Conservation (phyloP, 2,797 vertebrate species). For the Gobio occitaniae region DNA sequence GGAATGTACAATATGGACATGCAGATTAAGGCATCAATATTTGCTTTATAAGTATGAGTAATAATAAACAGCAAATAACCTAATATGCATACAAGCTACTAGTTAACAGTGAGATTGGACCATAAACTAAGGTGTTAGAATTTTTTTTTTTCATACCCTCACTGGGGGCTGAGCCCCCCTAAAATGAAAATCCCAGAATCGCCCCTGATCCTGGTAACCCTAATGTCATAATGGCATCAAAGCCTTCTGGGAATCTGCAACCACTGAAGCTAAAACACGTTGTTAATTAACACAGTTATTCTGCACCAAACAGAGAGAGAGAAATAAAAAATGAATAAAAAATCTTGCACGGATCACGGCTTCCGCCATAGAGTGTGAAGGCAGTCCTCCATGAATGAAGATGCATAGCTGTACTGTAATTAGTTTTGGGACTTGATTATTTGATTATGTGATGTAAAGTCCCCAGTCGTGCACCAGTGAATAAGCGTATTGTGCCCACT, state of each 20-base stretch:
- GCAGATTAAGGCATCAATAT: too few species aligned
- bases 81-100: too few species aligned
- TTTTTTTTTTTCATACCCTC: too few species aligned
- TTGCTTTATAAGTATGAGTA: too few species aligned
- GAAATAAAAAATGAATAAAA: constrained; percentile 3
- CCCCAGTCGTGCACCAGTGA: constrained; percentile 32
- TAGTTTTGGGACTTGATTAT: constrained; percentile 51
- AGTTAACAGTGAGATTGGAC: too few species aligned
- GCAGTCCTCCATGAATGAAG: constrained; percentile 41
- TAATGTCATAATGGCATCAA: not conserved
- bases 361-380: constrained; percentile 38
- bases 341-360: constrained; percentile 42
- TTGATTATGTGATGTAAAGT: constrained; percentile 49
- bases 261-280: constrained; percentile 40
- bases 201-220: not conserved
- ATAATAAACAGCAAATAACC: too few species aligned
- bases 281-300: constrained; percentile 57
- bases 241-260: constrained; percentile 38
- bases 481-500: constrained; percentile 42
- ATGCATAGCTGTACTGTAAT: constrained; percentile 45
- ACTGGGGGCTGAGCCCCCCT: too few species aligned
- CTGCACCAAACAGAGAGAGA: constrained; percentile 12
- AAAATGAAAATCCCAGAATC: too few species aligned
- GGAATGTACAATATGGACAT: too few species aligned
- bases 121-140: too few species aligned